Conservation (phyloP, 2,797 vertebrate species). For the Acipenser ruthenus region DNA sequence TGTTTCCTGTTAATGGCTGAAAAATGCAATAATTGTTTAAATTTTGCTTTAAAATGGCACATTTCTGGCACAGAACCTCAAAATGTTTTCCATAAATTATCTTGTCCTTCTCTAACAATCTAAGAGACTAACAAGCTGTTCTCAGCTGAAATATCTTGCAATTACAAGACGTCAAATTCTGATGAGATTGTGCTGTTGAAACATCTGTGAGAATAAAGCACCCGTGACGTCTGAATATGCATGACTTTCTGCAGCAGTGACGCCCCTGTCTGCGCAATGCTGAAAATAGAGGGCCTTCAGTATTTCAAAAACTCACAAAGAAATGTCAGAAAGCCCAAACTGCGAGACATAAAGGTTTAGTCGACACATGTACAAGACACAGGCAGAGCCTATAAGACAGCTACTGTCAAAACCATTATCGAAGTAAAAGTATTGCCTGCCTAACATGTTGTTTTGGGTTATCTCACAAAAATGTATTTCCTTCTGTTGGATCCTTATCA, state of each 20-base stretch:
- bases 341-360: not conserved
- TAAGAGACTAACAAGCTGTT: constrained; percentile 1
- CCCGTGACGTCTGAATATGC: not conserved
- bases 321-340: not conserved
- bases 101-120: not conserved
- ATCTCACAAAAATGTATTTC: not conserved
- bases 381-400: constrained; percentile 8
- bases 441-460: not conserved
- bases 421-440: not conserved
- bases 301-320: not conserved
- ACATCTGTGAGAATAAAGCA: not conserved
- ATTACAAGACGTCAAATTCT: not conserved
- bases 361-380: constrained; percentile 2
- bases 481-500: not conserved
- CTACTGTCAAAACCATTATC: not conserved
- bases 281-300: not conserved
- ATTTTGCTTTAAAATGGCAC: too few species aligned
- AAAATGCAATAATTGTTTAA: too few species aligned
- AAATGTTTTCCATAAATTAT: not conserved
- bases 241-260: not conserved
- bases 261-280: not conserved
- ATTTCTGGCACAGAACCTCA: not conserved
- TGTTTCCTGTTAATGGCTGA: too few species aligned
- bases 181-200: not conserved
- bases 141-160: not conserved